Evolutionary conservation across 2,797 vertebrate genomes (phyloP), one percentile per base, ranked within the genome.

Genomic region (Artibeus lituratus): DNA sequence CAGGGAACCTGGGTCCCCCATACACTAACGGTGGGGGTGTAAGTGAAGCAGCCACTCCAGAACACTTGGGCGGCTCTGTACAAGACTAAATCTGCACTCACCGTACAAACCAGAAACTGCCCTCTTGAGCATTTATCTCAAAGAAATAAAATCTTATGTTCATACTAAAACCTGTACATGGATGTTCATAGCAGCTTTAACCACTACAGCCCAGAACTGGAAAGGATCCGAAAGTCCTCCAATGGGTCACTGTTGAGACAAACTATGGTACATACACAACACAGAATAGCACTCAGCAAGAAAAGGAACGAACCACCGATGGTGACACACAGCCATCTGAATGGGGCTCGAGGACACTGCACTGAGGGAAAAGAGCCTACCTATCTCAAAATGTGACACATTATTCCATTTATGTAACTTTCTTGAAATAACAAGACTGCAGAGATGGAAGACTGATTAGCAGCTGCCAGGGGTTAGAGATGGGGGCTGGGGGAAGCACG

Each of bases 351-450:
- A 57, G 51, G 32, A 67, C 35, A 86, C 42, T 62, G 16, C 5
- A 18, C 44, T 76, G 26, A 81, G 32, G 24, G 84, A 76, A 55
- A 72, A 86, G 14, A 86, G 49, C 21, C 29, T 35, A 29, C 21
- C 29, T 35, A 29, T 86, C 69, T 90, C 51, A 37, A 62, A 94
- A 95, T 6, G 24, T 70, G 80, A 88, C 12, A 5, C 29, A 39
- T 55, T 53, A 85, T 21, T 69, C n/a, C 59, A 87, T 44, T 72
- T 70, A 82, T 4, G 18, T 35, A 81, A 86, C n/a, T 59, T 74
- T 88, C 29, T 24, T 95, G 49, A 96, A 94, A 62, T 81, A 94
- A 90, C 21, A 59, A 70, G 94, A 76, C 49, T 14, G 88, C 2
- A 65, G 51, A 88, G 32, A 93, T 16, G 8, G 37, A 90, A 86